phyloP scores from a whole-genome alignment of 1,140 invertebrate genomes.

The Chrysoperla carnea region DNA sequence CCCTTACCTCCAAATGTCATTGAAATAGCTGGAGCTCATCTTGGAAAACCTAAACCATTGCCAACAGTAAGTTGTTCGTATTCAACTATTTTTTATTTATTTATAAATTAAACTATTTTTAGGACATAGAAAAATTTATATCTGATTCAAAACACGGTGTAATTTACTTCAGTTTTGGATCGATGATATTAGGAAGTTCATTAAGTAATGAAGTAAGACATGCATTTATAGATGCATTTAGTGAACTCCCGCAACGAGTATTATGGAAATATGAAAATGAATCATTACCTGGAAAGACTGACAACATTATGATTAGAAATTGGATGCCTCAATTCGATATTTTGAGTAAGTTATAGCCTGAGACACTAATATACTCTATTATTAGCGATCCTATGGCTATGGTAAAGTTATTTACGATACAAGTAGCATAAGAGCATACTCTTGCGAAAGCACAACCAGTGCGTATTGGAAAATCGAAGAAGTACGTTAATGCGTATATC shows the following conservation, averaged over 20 bases:
- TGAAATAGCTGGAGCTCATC: conserved; percentile 4
- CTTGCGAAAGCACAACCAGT: too few relatives aligned
- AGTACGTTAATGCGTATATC: too few relatives aligned
- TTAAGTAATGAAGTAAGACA: conserved; percentile 10
- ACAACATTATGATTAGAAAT: conserved; percentile 31
- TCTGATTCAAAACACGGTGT: conserved; percentile 23
- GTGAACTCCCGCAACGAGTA: conserved; percentile 30
- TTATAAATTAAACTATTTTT: too few relatives aligned
- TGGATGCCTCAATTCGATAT: conserved; percentile 25
- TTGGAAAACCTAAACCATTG: too few relatives aligned
- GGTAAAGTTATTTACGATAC: too few relatives aligned
- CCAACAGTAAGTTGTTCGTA: too few relatives aligned
- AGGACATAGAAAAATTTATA: conserved; percentile 7
- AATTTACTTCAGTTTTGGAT: conserved; percentile 31
- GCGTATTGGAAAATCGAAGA: too few relatives aligned
- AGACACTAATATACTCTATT: too few relatives aligned
- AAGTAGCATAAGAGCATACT: too few relatives aligned
- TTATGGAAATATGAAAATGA: conserved; percentile 37
- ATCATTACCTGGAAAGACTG: conserved; percentile 14
- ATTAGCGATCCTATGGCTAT: too few relatives aligned
- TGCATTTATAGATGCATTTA: conserved; percentile 11
- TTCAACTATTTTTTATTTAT: too few relatives aligned
- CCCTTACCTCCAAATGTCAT: conserved; percentile 6
- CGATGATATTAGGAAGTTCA: conserved; percentile 13
- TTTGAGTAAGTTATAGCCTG: too few relatives aligned